These are phyloP conservation scores for Drosophila ercepeae DNA, from an alignment of 1,140 invertebrate species.

Conservation along the genomic window DNA sequence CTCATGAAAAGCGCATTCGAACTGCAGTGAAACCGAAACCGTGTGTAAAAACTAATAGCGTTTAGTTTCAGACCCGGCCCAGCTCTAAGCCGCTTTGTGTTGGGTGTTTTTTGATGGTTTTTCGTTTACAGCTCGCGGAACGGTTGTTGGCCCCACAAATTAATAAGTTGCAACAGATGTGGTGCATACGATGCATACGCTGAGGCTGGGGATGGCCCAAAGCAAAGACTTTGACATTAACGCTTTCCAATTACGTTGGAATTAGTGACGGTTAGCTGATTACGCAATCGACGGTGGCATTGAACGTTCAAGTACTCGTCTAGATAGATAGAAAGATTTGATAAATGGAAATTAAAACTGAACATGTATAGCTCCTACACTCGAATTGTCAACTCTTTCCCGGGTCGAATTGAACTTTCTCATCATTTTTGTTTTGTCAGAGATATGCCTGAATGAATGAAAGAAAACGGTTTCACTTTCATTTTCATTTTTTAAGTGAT, in stretches of 20 bases:
- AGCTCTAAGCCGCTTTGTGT: conserved; percentile 39
- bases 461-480: conserved; percentile 53
- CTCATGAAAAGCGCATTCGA: conserved; percentile 46
- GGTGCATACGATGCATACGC: conserved; percentile 18
- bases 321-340: neutral
- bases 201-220: conserved; percentile 8
- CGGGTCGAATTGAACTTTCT: conserved; percentile 29
- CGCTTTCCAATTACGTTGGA: conserved; percentile 39
- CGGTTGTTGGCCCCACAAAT: conserved; percentile 48
- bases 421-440: conserved; percentile 17
- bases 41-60: conserved; percentile 51
- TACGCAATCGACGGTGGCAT: conserved; percentile 36
- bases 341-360: conserved; percentile 16
- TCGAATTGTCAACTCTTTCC: conserved; percentile 34
- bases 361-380: conserved; percentile 16
- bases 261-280: conserved; percentile 39
- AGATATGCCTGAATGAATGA: conserved; percentile 23
- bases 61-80: conserved; percentile 37
- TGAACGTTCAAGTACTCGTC: conserved; percentile 8
- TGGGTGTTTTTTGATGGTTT: conserved; percentile 22
- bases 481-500: conserved; percentile 45
- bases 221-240: conserved; percentile 41
- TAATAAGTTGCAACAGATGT: conserved; percentile 49
- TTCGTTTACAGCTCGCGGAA: conserved; percentile 34
- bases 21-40: conserved; percentile 55